Conservation (phyloP, 2,113 vertebrate genomes). For the Clarias magur region DNA sequence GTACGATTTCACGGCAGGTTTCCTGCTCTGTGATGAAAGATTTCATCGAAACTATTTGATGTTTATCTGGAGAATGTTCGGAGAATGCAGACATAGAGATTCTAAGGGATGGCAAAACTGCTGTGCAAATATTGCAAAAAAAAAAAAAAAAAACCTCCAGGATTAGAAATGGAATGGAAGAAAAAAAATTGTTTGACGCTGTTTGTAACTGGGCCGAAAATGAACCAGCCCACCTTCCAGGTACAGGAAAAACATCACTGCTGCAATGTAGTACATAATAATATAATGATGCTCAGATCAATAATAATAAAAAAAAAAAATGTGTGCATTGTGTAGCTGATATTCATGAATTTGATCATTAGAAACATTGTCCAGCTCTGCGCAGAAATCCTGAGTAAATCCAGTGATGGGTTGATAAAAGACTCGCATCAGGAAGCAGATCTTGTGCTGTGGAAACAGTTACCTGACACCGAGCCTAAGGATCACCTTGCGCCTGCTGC, state of each 20-base stretch:
- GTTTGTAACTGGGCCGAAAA: neutral
- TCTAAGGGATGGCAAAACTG: neutral
- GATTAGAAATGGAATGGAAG: neutral
- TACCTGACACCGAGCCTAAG: constrained; percentile 41
- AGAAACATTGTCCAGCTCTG: neutral
- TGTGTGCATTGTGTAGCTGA: neutral
- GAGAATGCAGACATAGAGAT: neutral
- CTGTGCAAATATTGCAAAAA: neutral
- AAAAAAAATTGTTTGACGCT: neutral
- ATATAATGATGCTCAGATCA: neutral
- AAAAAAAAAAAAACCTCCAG: neutral
- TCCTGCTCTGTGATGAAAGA: neutral
- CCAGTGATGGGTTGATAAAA: constrained; percentile 2
- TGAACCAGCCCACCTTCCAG: neutral
- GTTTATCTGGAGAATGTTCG: neutral
- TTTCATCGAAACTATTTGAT: neutral
- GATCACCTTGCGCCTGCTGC: constrained; percentile 21
- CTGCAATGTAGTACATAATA: no score
- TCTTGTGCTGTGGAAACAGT: constrained; percentile 47
- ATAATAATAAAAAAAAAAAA: neutral
- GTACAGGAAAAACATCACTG: neutral
- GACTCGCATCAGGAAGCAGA: constrained; percentile 14
- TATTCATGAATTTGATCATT: neutral
- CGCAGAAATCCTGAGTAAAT: neutral
- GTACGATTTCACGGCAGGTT: neutral